phyloP scores from a whole-genome alignment of 2,888 invertebrate genomes.

The Cepaea hortensis region DNA sequence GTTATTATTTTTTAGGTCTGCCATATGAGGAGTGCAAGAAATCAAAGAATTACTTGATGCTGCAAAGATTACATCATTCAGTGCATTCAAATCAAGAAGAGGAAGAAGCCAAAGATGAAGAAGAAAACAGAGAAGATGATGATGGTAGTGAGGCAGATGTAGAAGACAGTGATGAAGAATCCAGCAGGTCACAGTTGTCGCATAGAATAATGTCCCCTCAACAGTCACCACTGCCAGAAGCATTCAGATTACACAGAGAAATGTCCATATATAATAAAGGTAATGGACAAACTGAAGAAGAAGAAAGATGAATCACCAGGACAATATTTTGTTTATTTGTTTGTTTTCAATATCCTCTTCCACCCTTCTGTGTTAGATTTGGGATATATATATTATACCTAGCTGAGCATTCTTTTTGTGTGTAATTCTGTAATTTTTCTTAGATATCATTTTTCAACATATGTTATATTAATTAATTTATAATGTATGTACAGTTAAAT shows the following conservation, averaged over 20 bases:
- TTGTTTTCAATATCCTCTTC: too few species aligned
- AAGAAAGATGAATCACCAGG: background rate
- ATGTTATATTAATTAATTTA: too few species aligned
- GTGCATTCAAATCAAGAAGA: conserved; percentile 57
- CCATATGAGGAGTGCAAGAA: conserved; percentile 70
- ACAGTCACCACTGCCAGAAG: conserved; percentile 71
- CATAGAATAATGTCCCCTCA: conserved; percentile 73
- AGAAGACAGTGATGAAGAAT: conserved; percentile 46
- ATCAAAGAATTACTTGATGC: conserved; percentile 67
- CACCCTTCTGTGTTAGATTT: too few species aligned
- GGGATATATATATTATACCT: too few species aligned
- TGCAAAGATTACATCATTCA: conserved; percentile 59
- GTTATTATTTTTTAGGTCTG: too few species aligned
- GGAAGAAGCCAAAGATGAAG: conserved; percentile 57
- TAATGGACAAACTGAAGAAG: conserved; percentile 18
- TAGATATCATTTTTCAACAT: too few species aligned
- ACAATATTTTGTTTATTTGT: background rate
- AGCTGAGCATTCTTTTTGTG: too few species aligned
- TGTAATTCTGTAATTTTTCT: too few species aligned
- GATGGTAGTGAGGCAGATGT: conserved; percentile 36
- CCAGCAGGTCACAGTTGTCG: conserved; percentile 69
- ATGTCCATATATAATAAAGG: conserved; percentile 54
- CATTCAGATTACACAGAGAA: conserved; percentile 61
- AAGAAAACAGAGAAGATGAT: conserved; percentile 55
- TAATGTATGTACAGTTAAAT: too few species aligned